Percentiles rank a stretch among this genome's conserved stretches.
Conservation (phyloP, 2,797 vertebrate species). For the Pterois miles region DNA sequence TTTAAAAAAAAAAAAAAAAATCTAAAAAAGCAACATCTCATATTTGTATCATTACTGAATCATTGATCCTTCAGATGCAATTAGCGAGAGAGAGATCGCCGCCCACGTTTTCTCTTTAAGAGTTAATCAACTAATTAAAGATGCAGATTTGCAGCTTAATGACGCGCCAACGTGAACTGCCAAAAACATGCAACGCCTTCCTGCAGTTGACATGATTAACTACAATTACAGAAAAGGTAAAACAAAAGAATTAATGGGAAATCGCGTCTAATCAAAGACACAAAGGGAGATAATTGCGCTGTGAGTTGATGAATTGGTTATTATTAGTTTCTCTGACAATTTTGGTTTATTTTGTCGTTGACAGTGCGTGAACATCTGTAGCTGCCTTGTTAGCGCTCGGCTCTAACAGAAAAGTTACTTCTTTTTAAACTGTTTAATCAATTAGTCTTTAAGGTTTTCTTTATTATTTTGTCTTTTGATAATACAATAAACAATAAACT, state of each 20-base stretch:
- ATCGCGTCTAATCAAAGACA: slow-evolving; percentile 61
- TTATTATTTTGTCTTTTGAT: not conserved
- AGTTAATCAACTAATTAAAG: slow-evolving; percentile 62
- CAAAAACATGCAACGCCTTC: slow-evolving; percentile 14
- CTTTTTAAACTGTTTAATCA: not conserved
- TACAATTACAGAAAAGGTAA: slow-evolving; percentile 61
- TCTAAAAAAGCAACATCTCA: slow-evolving; percentile 23
- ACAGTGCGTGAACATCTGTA: slow-evolving; percentile 58
- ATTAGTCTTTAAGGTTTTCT: not conserved
- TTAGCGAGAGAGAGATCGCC: slow-evolving; percentile 38
- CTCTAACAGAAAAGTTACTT: slow-evolving; percentile 37
- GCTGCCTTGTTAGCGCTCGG: slow-evolving; percentile 22
- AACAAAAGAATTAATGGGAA: slow-evolving; percentile 62
- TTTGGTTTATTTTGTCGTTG: slow-evolving; percentile 29
- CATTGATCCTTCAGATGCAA: slow-evolving; percentile 53
- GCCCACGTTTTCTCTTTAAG: slow-evolving; percentile 26
- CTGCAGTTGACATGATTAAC: slow-evolving; percentile 60
- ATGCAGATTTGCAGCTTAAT: slow-evolving; percentile 63
- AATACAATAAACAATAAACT: too few relatives aligned
- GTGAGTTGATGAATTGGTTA: slow-evolving; percentile 37
- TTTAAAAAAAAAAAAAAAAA: not conserved
- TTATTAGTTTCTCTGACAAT: slow-evolving; percentile 48
- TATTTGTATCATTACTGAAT: slow-evolving; percentile 44
- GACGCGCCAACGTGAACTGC: slow-evolving; percentile 6
- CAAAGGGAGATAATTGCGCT: slow-evolving; percentile 61